A percentile compares a stretch with the other conserved stretches of the same genome.
Conservation (phyloP, 2,888 invertebrate genomes). For the Stictocephala bisonia region DNA sequence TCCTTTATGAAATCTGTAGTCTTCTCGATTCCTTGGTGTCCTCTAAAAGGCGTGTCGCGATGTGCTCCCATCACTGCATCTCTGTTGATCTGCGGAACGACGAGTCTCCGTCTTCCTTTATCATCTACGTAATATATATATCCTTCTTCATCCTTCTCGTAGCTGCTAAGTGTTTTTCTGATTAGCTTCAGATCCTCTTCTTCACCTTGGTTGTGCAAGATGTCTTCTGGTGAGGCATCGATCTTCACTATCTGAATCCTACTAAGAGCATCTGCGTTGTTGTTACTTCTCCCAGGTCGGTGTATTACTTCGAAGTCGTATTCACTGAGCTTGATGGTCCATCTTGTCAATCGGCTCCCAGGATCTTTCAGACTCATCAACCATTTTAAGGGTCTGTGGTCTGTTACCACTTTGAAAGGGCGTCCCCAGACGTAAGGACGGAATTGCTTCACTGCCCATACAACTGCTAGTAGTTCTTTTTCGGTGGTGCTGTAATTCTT, state of each 20-base stretch:
- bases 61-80: constrained; percentile 48
- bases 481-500: constrained; percentile 58
- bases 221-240: background rate
- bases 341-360: constrained; percentile 61
- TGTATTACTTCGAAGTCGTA: constrained; percentile 55
- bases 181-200: background rate
- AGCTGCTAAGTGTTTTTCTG: background rate
- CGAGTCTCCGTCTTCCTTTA: background rate
- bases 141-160: background rate
- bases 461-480: constrained; percentile 60
- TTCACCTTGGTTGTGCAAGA: background rate
- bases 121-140: background rate
- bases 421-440: constrained; percentile 61
- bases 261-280: background rate
- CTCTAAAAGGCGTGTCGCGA: constrained; percentile 55
- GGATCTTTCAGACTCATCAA: constrained; percentile 63
- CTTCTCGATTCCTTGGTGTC: constrained; percentile 59
- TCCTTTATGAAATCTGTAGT: constrained; percentile 55
- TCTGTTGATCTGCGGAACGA: background rate
- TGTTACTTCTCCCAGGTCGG: background rate
- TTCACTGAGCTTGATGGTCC: constrained; percentile 61
- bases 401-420: constrained; percentile 63
- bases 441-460: constrained; percentile 59
- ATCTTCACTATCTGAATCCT: background rate
- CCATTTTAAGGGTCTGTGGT: constrained; percentile 63